These are phyloP conservation scores for Exephanes ischioxanthus DNA, from an alignment of 2,888 invertebrate genomes.

Conservation along the genomic window DNA sequence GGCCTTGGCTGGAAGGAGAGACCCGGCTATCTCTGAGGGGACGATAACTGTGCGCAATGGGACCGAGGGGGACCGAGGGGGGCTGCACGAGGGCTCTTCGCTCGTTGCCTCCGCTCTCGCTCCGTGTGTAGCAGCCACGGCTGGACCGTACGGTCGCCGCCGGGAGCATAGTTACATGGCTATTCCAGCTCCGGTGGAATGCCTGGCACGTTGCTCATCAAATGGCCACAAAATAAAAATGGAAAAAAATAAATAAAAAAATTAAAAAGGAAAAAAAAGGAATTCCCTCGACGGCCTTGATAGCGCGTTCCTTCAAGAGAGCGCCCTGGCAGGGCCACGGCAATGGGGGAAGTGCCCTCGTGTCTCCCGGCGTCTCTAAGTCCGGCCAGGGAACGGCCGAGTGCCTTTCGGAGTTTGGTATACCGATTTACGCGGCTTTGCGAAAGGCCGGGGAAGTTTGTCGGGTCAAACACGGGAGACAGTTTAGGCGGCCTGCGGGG, in stretches of 20 bases:
- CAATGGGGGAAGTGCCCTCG: slow-evolving; percentile 17
- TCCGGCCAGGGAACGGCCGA: slow-evolving; percentile 36
- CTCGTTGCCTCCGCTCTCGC: background rate
- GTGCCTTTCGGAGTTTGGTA: slow-evolving; percentile 42
- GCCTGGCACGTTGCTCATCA: slow-evolving; percentile 84
- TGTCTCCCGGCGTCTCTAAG: slow-evolving; percentile 23
- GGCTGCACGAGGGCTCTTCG: background rate
- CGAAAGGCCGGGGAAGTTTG: background rate
- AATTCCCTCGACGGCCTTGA: slow-evolving; percentile 78
- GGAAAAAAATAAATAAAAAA: slow-evolving; percentile 69
- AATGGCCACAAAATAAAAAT: slow-evolving; percentile 83
- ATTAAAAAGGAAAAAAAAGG: slow-evolving; percentile 29
- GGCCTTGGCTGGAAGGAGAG: slow-evolving; percentile 11
- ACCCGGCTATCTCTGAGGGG: background rate
- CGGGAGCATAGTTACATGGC: slow-evolving; percentile 72
- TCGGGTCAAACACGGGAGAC: background rate
- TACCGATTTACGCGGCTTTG: background rate
- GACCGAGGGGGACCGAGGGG: background rate
- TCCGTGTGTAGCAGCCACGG: background rate
- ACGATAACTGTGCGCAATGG: slow-evolving; percentile 17
- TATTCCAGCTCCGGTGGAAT: slow-evolving; percentile 80
- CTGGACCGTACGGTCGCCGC: slow-evolving; percentile 49
- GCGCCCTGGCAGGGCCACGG: slow-evolving; percentile 38
- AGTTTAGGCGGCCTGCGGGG: background rate
- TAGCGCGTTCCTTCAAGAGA: slow-evolving; percentile 74